Conservation (phyloP, 2,888 invertebrate species). For the Sylvicola cinctus region DNA sequence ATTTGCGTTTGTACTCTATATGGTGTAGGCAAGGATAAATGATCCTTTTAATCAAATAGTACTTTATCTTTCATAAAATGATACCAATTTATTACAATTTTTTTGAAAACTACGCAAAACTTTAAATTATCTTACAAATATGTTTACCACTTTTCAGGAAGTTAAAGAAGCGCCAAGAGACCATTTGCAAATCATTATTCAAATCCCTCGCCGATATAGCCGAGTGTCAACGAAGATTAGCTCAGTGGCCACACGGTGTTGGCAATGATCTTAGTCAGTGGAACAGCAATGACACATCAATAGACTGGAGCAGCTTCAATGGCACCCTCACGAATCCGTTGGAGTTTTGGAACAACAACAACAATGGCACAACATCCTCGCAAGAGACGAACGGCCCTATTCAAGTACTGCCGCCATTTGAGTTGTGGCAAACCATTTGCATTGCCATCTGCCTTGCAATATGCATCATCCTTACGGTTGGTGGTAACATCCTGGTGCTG, state of each 20-base stretch:
- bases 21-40: no score
- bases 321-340: no score
- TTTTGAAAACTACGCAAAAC: no score
- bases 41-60: no score
- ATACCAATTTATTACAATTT: no score
- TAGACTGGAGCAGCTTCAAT: constrained; percentile 11
- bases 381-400: constrained; percentile 15
- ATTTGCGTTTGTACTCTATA: no score
- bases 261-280: constrained; percentile 14
- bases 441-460: constrained; percentile 72
- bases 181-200: constrained; percentile 45
- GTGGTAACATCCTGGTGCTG: constrained; percentile 88
- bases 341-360: constrained; percentile 4
- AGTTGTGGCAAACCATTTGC: constrained; percentile 72
- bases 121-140: no score
- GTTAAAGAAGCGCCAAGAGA: constrained; percentile 50
- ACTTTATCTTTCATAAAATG: no score
- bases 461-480: constrained; percentile 80
- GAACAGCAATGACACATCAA: constrained; percentile 19
- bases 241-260: constrained; percentile 21
- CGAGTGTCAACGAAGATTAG: constrained; percentile 37
- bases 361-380: constrained; percentile 7
- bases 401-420: constrained; percentile 63
- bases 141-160: no score
- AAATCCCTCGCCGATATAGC: constrained; percentile 34